These are phyloP conservation scores for Habrosyne pyritoides DNA, from an alignment of 2,888 invertebrate genomes.

Conservation along the genomic window DNA sequence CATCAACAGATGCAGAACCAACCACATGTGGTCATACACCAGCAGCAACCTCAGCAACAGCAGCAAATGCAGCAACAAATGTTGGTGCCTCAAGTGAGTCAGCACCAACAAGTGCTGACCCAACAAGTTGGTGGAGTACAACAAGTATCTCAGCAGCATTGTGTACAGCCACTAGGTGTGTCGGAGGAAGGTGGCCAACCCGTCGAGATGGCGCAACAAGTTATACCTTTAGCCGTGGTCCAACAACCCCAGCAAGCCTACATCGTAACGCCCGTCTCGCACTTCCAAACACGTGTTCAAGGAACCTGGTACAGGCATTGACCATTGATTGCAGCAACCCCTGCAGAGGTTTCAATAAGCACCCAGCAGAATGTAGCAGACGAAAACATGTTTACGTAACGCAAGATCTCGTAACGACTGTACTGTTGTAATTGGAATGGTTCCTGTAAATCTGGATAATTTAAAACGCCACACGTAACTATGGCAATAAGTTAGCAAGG, in stretches of 20 bases:
- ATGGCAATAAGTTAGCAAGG: slow-evolving; percentile 75
- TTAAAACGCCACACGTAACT: slow-evolving; percentile 59
- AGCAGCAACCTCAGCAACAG: slow-evolving; percentile 65
- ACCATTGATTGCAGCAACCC: slow-evolving; percentile 39
- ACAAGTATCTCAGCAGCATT: slow-evolving; percentile 76
- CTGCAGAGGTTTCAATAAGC: slow-evolving; percentile 29
- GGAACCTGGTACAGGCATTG: slow-evolving; percentile 84
- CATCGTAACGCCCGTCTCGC: slow-evolving; percentile 86
- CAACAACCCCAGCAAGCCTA: slow-evolving; percentile 86
- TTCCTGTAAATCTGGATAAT: slow-evolving; percentile 40
- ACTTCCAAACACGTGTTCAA: slow-evolving; percentile 85
- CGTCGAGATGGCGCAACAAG: slow-evolving; percentile 85
- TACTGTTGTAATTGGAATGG: slow-evolving; percentile 43
- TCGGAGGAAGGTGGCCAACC: slow-evolving; percentile 79
- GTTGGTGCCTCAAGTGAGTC: slow-evolving; percentile 78
- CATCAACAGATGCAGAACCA: slow-evolving; percentile 73
- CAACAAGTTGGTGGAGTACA: slow-evolving; percentile 71
- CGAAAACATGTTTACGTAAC: slow-evolving; percentile 47
- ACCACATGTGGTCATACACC: slow-evolving; percentile 73
- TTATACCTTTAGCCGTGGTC: slow-evolving; percentile 85
- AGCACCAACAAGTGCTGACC: slow-evolving; percentile 77
- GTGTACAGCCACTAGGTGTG: slow-evolving; percentile 77
- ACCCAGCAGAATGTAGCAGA: slow-evolving; percentile 31
- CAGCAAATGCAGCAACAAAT: slow-evolving; percentile 75
- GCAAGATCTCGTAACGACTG: slow-evolving; percentile 50